A percentile compares a stretch with the other conserved stretches of the same genome.
These are phyloP conservation scores for Drosophila arizonae DNA, from an alignment of 1,140 invertebrate species.

Conservation along the genomic window DNA sequence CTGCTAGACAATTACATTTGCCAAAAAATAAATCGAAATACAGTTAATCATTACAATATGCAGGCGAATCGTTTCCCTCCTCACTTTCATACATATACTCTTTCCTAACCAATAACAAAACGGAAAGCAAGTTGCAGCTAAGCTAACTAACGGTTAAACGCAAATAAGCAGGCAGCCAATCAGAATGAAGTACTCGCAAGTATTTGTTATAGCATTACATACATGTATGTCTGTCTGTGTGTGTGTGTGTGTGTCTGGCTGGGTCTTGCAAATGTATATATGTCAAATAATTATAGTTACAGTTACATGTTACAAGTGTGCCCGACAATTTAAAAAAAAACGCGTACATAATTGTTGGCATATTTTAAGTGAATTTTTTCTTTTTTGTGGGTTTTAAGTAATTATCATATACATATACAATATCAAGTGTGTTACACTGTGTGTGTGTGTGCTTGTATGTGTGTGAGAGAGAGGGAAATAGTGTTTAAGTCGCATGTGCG, in stretches of 20 bases:
- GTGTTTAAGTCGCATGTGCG: conserved; percentile 32
- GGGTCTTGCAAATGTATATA: conserved; percentile 9
- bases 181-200: not conserved
- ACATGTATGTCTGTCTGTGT: conserved; percentile 7
- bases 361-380: conserved; percentile 19
- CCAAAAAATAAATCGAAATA: not conserved
- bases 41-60: not conserved
- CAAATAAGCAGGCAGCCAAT: conserved; percentile 22
- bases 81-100: not conserved
- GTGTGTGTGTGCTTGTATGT: not conserved
- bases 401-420: conserved; percentile 31
- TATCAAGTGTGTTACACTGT: conserved; percentile 15
- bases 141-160: conserved; percentile 52
- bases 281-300: conserved; percentile 22
- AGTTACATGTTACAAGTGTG: conserved; percentile 6
- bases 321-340: conserved; percentile 19
- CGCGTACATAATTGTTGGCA: conserved; percentile 36
- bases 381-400: conserved; percentile 23
- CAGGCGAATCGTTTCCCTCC: not conserved
- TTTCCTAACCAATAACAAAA: conserved; percentile 35
- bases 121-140: conserved; percentile 60
- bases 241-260: not conserved
- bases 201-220: not conserved
- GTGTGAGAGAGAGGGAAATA: not conserved
- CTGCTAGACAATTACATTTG: not conserved